These are phyloP conservation scores for Sturnira hondurensis DNA, from an alignment of 2,113 vertebrate species.

Conservation along the genomic window DNA sequence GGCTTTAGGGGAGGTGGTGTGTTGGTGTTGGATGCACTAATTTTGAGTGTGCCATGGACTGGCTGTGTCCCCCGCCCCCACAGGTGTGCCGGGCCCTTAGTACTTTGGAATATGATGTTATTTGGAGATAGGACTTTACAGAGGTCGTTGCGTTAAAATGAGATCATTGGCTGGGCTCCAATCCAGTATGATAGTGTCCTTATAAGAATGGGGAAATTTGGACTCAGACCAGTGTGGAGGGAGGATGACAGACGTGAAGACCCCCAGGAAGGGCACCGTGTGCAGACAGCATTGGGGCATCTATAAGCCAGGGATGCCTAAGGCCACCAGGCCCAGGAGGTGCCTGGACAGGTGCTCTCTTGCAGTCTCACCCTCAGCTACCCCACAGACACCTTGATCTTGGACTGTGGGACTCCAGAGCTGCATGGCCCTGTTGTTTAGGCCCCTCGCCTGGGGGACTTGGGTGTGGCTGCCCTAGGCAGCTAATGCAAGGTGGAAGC, in stretches of 20 bases:
- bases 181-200: background rate
- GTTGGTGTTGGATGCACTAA: background rate
- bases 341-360: no score
- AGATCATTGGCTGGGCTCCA: background rate
- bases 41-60: background rate
- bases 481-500: no score
- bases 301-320: accelerated
- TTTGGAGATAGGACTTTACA: background rate
- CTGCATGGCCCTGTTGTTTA: background rate
- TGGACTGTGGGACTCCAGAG: no score
- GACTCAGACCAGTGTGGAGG: background rate
- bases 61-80: accelerated
- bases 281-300: background rate
- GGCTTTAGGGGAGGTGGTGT: background rate
- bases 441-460: background rate
- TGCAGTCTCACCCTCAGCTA: background rate
- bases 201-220: background rate
- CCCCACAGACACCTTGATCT: background rate
- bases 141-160: background rate
- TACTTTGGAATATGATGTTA: background rate
- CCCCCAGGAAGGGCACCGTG: background rate
- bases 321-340: background rate
- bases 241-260: background rate
- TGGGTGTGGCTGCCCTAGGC: background rate
- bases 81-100: background rate